A percentile compares a stretch with the other conserved stretches of the same genome.
Conservation (phyloP, 2,797 vertebrate species). For the Acrossocheilus wenchowensis region DNA sequence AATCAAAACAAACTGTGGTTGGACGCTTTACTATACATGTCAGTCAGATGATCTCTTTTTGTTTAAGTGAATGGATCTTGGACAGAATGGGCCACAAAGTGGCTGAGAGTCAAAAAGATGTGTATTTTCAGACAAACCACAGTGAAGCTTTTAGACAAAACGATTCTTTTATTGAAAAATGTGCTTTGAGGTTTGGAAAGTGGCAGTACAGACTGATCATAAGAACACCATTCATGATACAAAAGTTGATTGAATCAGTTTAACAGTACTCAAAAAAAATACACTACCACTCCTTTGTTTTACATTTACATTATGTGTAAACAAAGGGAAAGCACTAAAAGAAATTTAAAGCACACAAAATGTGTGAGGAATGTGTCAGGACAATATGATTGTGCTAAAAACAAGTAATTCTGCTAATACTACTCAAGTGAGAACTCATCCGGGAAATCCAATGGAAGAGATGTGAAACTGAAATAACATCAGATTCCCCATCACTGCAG, state of each 20-base stretch:
- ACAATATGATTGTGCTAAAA: neutral
- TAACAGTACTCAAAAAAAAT: neutral
- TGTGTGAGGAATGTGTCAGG: neutral
- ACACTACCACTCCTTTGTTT: constrained; percentile 4
- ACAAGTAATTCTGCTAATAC: neutral
- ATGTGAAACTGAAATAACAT: constrained; percentile 12
- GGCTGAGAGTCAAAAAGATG: neutral
- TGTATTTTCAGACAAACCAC: constrained; percentile 13
- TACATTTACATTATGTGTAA: neutral
- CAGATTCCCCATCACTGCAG: constrained; percentile 47
- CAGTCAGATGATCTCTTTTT: neutral
- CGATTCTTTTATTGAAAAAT: constrained; percentile 54
- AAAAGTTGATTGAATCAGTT: constrained; percentile 7
- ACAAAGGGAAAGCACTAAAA: neutral
- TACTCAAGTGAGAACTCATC: constrained; percentile 5
- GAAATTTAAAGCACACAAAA: neutral
- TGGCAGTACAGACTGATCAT: constrained; percentile 19
- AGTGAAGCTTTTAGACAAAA: neutral
- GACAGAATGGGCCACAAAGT: neutral
- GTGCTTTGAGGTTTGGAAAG: constrained; percentile 47
- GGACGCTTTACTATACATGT: neutral
- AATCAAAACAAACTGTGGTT: neutral
- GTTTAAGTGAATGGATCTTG: neutral
- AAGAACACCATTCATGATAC: neutral
- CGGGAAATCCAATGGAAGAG: neutral